Evolutionary conservation across 2,797 vertebrate species (phyloP), one percentile per base, ranked within the genome.

Genomic region (Muscicapa striata): DNA sequence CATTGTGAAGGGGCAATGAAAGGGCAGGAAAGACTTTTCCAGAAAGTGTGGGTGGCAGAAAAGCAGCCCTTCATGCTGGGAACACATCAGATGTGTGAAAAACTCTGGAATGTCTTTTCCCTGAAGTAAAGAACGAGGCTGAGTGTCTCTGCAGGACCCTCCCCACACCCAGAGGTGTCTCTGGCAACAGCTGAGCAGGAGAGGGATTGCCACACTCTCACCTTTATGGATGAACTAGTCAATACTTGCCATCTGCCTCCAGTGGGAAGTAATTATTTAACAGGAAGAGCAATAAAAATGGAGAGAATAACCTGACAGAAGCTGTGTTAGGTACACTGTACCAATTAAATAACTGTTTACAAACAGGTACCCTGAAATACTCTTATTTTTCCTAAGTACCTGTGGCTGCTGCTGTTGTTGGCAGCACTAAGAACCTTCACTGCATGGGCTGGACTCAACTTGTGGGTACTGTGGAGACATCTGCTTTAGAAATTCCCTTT

Each of bases 1-100:
- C 92, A 89, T 95, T 96, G 95, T 96, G 11, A 13, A 45, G 45
- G 93, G 92, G 57, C 61, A 76, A 19, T 73, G 75, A 96, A 95
- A 96, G 94, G 77, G 87, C 81, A 84, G 90, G 89, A 63, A 91
- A 79, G 94, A 36, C 90, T 89, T 92, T 87, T 58, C 55, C 84
- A 77, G 87, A 61, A 54, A 1, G 26, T 48, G 96, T 96, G 75
- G 81, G 82, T 61, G 82, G 61, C 63, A 61, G 49, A 85, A 87
- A 94, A 85, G 72, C 59, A 86, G 41, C 41, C 57, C 41, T 64
- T 92, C 69, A 6, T 52, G 61, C 84, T 86, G 82, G 34, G 58
- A 63, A 38, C 6, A 7, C 38, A 32, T 54, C 55, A 48, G 69
- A 88, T 61, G 84, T 38, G 84, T 1, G 9, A 66, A 29, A 78